Evolutionary conservation across 2,113 vertebrate genomes (phyloP).

Genomic region (Neodon shergylaensis): DNA sequence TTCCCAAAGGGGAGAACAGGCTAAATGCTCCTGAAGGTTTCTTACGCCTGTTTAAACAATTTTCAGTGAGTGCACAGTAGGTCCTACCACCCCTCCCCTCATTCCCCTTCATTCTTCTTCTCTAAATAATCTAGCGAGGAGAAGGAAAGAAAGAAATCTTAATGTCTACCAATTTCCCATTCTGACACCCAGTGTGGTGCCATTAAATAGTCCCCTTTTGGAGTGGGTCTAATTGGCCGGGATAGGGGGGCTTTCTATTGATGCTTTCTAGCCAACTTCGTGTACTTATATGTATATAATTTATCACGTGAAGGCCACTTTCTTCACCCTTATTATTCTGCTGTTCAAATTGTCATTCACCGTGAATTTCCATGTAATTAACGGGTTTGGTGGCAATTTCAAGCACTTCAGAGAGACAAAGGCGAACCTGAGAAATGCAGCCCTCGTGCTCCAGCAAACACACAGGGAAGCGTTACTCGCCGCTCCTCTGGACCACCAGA

Average conservation of each 20-base stretch:
- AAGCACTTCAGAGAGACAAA: slow-evolving; percentile 83
- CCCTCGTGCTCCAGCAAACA: slow-evolving; percentile 69
- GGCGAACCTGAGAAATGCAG: slow-evolving; percentile 47
- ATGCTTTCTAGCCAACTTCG: slow-evolving; percentile 56
- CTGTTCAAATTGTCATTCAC: slow-evolving; percentile 83
- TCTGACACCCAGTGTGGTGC: slow-evolving; percentile 75
- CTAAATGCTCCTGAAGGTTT: slow-evolving; percentile 24
- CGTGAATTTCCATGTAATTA: slow-evolving; percentile 72
- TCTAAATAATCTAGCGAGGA: slow-evolving; percentile 50
- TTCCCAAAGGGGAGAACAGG: background rate
- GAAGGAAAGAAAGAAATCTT: slow-evolving; percentile 64
- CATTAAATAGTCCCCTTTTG: slow-evolving; percentile 78
- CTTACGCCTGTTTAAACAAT: slow-evolving; percentile 42
- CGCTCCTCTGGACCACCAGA: slow-evolving; percentile 86
- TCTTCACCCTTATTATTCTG: slow-evolving; percentile 76
- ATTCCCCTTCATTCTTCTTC: slow-evolving; percentile 8
- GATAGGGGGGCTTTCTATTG: slow-evolving; percentile 67
- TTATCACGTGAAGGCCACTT: slow-evolving; percentile 82
- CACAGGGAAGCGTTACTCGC: slow-evolving; percentile 75
- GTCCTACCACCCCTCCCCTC: slow-evolving; percentile 53
- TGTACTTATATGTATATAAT: slow-evolving; percentile 70
- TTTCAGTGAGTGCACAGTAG: background rate
- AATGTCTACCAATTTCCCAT: slow-evolving; percentile 50
- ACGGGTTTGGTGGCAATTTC: slow-evolving; percentile 76
- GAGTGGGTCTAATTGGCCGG: slow-evolving; percentile 82